A percentile compares a stretch with the other conserved stretches of the same genome.
These are phyloP conservation scores for mouse (Mus musculus) DNA, from an alignment of 2,113 vertebrate genomes.

Conservation along the genomic window GRCm39 chr1:185509501-185510000, in stretches of 20 bases:
- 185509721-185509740: neutral
- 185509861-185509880: slow-evolving; percentile 72
- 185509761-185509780: slow-evolving; percentile 49
- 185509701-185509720: neutral
- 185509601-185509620: too few species aligned
- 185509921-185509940: neutral
- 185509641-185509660: too few species aligned
- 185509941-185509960: neutral
- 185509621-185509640: too few species aligned
- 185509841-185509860: slow-evolving; percentile 71
- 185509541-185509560: too few species aligned
- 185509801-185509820: slow-evolving; percentile 48
- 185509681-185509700: neutral
- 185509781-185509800: slow-evolving; percentile 61
- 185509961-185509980: slow-evolving; percentile 40
- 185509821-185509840: slow-evolving; percentile 70
- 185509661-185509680: neutral
- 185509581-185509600: too few species aligned
- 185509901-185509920: slow-evolving; percentile 35
- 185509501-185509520: too few species aligned
- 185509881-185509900: slow-evolving; percentile 53
- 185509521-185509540: too few species aligned
- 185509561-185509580: too few species aligned
- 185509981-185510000: slow-evolving; percentile 34
- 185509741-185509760: slow-evolving; percentile 28